Conservation (phyloP, 1,140 invertebrate species). For the Drosophila sp. region DNA sequence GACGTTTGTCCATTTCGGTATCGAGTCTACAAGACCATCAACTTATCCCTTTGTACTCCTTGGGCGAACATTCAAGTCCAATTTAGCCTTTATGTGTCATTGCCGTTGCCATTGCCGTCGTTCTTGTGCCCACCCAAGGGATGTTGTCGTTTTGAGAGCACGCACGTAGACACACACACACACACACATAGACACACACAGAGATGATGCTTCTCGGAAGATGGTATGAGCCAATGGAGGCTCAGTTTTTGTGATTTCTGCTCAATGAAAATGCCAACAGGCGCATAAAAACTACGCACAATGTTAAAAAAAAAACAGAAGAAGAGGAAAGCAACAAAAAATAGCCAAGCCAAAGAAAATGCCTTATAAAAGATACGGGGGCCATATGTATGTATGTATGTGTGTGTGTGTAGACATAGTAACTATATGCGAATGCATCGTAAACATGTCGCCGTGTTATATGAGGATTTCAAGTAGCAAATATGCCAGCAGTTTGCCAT, state of each 20-base stretch:
- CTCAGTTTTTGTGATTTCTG: conserved; percentile 63
- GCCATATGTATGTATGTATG: background rate
- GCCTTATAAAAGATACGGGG: background rate
- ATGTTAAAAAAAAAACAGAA: conserved; percentile 14
- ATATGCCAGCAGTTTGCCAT: conserved; percentile 41
- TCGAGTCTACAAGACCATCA: conserved; percentile 34
- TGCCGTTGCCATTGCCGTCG: conserved; percentile 28
- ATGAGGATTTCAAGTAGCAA: conserved; percentile 69
- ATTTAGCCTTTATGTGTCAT: conserved; percentile 76
- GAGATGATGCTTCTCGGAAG: conserved; percentile 27
- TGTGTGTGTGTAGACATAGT: conserved; percentile 2
- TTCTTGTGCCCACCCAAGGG: conserved; percentile 47
- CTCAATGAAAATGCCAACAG: conserved; percentile 69
- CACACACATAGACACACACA: conserved; percentile 40
- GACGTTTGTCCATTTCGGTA: conserved; percentile 49
- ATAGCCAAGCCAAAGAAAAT: conserved; percentile 2
- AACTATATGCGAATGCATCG: conserved; percentile 60
- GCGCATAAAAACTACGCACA: conserved; percentile 54
- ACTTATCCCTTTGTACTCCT: conserved; percentile 47
- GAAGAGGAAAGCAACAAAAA: background rate
- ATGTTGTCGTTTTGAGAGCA: conserved; percentile 65
- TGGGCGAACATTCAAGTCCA: conserved; percentile 63
- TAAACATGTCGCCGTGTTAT: conserved; percentile 72
- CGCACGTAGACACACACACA: conserved; percentile 34
- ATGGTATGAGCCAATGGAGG: conserved; percentile 29